These are phyloP conservation scores for Amphimallon solstitiale DNA, from an alignment of 2,888 invertebrate genomes.

Conservation along the genomic window DNA sequence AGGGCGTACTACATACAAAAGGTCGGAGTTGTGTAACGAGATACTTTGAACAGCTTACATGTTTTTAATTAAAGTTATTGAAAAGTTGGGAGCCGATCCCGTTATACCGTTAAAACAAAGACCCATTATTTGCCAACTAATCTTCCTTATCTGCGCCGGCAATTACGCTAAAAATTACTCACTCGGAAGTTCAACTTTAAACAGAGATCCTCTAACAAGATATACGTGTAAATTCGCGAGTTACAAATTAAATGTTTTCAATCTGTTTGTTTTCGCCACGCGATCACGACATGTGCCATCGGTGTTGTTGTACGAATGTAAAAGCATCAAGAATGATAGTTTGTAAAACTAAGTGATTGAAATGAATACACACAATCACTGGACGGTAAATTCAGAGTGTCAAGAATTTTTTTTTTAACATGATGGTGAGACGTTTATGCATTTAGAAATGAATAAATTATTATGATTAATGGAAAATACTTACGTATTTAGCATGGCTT, in stretches of 20 bases:
- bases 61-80: slow-evolving; percentile 19
- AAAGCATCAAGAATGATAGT: too few species aligned
- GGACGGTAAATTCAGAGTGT: too few species aligned
- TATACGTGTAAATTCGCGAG: not conserved
- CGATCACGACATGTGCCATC: not conserved
- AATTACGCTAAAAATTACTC: not conserved
- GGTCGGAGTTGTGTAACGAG: not conserved
- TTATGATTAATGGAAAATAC: too few species aligned
- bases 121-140: not conserved
- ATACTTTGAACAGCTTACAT: slow-evolving; percentile 13
- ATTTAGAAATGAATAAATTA: too few species aligned
- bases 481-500: too few species aligned
- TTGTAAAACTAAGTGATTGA: too few species aligned
- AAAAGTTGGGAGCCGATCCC: not conserved
- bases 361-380: too few species aligned
- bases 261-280: not conserved
- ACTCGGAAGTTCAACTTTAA: not conserved
- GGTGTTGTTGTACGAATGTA: too few species aligned
- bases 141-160: not conserved
- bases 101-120: not conserved
- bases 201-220: not conserved
- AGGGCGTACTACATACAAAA: not conserved
- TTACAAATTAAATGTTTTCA: not conserved
- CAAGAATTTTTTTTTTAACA: too few species aligned
- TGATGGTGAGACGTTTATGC: too few species aligned